A percentile compares a stretch with the other conserved stretches of the same genome.
These are phyloP conservation scores for Laticauda colubrina DNA, from an alignment of 2,113 vertebrate species.

Conservation along the genomic window DNA sequence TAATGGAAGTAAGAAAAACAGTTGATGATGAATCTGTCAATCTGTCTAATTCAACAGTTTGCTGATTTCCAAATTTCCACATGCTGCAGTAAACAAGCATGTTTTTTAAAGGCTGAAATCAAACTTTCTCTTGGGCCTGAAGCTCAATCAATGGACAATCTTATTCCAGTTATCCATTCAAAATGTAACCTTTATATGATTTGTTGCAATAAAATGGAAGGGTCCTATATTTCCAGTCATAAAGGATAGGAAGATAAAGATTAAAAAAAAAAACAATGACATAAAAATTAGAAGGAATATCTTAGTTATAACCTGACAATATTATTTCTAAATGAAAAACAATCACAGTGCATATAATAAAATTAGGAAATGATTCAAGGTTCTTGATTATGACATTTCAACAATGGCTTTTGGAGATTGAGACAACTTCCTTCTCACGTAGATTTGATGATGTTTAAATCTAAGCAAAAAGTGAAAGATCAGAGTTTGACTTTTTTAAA, in stretches of 20 bases:
- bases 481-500: not conserved
- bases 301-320: not conserved
- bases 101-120: not conserved
- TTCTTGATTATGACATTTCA: not conserved
- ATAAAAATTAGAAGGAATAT: not conserved
- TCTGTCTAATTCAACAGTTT: not conserved
- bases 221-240: not conserved
- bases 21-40: not conserved
- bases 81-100: not conserved
- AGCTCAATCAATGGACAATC: not conserved
- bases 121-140: not conserved
- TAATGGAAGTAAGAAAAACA: not conserved
- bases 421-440: not conserved
- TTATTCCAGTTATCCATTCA: not conserved
- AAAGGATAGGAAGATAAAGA: not conserved
- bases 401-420: not conserved
- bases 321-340: not conserved
- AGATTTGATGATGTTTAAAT: not conserved
- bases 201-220: not conserved
- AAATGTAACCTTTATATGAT: not conserved
- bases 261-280: not conserved
- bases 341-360: not conserved
- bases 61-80: not conserved
- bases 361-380: not conserved
- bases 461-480: slow-evolving; percentile 2